A percentile compares a stretch with the other conserved stretches of the same genome.
These are phyloP conservation scores for Platichthys flesus DNA, from an alignment of 2,113 vertebrate species.

Conservation along the genomic window DNA sequence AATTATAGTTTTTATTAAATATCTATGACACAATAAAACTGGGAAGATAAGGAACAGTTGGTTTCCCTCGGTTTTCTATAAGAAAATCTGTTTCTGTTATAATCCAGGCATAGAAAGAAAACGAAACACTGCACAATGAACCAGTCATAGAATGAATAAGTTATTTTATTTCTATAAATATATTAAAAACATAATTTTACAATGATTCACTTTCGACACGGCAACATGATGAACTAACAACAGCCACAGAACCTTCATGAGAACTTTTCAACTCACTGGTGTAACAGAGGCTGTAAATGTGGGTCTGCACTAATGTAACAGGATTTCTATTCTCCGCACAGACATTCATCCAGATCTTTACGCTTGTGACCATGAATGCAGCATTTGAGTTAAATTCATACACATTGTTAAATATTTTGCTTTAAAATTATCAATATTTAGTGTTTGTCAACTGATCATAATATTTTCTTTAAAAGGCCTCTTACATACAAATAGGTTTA, in stretches of 20 bases:
- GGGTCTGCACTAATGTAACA: constrained; percentile 62
- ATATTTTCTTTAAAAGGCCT: not conserved
- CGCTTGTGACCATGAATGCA: constrained; percentile 4
- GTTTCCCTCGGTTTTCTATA: too few relatives aligned
- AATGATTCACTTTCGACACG: constrained; percentile 51
- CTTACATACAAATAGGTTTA: not conserved
- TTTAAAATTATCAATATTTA: constrained; percentile 1
- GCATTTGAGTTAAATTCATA: constrained; percentile 7
- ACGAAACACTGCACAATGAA: not conserved
- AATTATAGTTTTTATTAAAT: too few relatives aligned
- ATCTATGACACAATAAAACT: too few relatives aligned
- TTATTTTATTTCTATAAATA: constrained; percentile 85
- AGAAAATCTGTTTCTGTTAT: too few relatives aligned
- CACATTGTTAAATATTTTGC: not conserved
- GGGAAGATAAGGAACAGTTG: too few relatives aligned
- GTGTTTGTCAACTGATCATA: not conserved
- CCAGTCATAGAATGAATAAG: constrained; percentile 72
- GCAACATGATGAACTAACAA: constrained; percentile 51
- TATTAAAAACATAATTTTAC: constrained; percentile 61
- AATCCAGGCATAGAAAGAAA: not conserved
- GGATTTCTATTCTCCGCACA: constrained; percentile 32
- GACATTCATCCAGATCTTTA: constrained; percentile 10
- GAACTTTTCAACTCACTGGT: constrained; percentile 50
- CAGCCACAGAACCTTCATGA: constrained; percentile 59
- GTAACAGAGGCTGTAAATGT: constrained; percentile 56